Base-by-base conservation (phyloP, 2,888 invertebrate genomes). In the Rhagophthalmus giganteus region DNA sequence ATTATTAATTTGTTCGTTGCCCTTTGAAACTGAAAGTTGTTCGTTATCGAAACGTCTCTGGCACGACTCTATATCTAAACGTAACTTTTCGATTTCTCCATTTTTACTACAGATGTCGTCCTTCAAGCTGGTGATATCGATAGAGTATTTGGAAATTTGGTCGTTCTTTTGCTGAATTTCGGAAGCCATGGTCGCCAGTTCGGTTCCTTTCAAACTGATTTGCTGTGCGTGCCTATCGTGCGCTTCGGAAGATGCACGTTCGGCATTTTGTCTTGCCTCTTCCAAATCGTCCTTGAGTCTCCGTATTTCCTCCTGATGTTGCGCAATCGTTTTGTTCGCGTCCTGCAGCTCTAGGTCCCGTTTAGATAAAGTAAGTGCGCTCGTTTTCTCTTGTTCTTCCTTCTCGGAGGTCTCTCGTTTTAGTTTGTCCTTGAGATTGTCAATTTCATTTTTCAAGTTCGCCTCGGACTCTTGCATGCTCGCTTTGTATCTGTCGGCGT, bases 321-420 rank as follows among this genome's bases (percentile, higher is more conserved):
- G 52, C 8, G 45, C 39, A 14, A 66, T 57, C 2, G 47, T 40
- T 26, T 57, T 49, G 24, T 61, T 66, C 4, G 67, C 58, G 25
- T 64, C 60, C 31, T 68, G 65, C 9, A 75, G 63, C 52, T 74
- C 66, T 8, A 63, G 58, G 27, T 64, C 61, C 45, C 68, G 65
- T 10, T 54, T 55, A 20, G 66, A 63, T 7, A 64, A 58, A 33
- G 57, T 55, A 10, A 57, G 57, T 12, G 68, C 66, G 5, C 63
- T 68, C 46, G 73, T 69, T 16, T 70, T 68, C 44, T 72, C 73
- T 47, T 69, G 56, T 45, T 72, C 67, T 34, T 76, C 74, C 10
- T 75, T 59, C 33, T 73, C 67, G 0, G 58, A 54, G 4, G 69
- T 68, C 59, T 75, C 76, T 15, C 65, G 64, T 48, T 74, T 69